Evolutionary conservation across 2,888 invertebrate species (phyloP).

Genomic region (Caradrina clavipalpis): DNA sequence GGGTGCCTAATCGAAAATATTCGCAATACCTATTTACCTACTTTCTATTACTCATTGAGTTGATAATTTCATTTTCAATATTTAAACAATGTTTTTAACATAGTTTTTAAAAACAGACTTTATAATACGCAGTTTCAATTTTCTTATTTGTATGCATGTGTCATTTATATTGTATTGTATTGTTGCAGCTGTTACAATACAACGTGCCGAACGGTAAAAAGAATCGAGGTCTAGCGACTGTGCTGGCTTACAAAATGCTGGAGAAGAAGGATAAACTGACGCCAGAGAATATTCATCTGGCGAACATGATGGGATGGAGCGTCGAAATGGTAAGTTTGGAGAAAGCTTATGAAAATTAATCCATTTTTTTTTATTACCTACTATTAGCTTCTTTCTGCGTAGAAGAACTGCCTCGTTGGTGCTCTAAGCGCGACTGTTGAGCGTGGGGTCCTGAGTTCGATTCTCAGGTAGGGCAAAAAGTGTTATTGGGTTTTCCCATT

Average conservation of each 20-base stretch:
- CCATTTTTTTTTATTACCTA: no score
- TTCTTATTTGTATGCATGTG: slow-evolving; percentile 19
- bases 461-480: no score
- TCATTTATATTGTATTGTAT: slow-evolving; percentile 53
- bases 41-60: slow-evolving; percentile 1
- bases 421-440: no score
- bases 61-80: slow-evolving; percentile 6
- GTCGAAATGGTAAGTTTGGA: slow-evolving; percentile 95
- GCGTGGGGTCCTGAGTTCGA: no score
- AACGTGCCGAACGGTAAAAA: slow-evolving; percentile 98
- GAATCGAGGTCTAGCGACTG: slow-evolving; percentile 94
- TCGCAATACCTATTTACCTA: background rate
- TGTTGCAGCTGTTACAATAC: slow-evolving; percentile 95
- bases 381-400: no score
- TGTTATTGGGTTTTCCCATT: no score
- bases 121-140: slow-evolving; percentile 21
- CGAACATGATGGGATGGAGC: slow-evolving; percentile 98
- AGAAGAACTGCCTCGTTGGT: no score
- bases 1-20: slow-evolving; percentile 7
- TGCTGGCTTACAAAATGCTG: slow-evolving; percentile 94
- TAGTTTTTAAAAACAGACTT: background rate
- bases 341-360: no score
- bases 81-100: background rate
- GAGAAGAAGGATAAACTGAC: slow-evolving; percentile 93
- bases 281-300: slow-evolving; percentile 94